A percentile compares a stretch with the other conserved stretches of the same genome.
Evolutionary conservation across 2,888 invertebrate species (phyloP).

Genomic region (Sturmia bella): DNA sequence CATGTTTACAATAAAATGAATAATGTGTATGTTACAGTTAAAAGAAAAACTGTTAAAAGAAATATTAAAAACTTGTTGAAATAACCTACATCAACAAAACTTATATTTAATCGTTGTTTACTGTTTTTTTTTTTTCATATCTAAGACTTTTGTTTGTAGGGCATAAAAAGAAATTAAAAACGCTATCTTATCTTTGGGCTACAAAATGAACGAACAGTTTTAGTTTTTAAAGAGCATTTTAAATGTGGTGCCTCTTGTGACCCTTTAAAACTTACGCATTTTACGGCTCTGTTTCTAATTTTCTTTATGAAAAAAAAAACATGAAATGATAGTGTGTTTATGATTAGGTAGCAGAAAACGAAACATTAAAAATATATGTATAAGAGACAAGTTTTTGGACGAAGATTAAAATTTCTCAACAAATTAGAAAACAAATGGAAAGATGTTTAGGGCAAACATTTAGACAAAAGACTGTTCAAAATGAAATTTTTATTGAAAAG

Average conservation of each 20-base stretch:
- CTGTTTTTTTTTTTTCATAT: conserved; percentile 10
- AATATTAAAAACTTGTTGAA: conserved; percentile 53
- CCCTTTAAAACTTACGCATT: conserved; percentile 34
- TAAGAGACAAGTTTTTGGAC: neutral
- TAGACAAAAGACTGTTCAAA: too few relatives aligned
- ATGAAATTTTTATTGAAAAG: too few relatives aligned
- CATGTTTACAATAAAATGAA: conserved; percentile 48
- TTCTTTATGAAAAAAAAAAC: conserved; percentile 2
- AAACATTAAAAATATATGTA: neutral
- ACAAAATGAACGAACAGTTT: conserved; percentile 8
- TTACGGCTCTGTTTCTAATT: conserved; percentile 2
- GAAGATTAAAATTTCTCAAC: neutral
- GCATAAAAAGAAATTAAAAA: conserved; percentile 13
- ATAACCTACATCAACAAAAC: conserved; percentile 64
- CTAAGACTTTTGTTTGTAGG: neutral
- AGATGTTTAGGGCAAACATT: neutral
- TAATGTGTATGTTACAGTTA: conserved; percentile 29
- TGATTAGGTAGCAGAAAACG: neutral
- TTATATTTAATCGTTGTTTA: conserved; percentile 39
- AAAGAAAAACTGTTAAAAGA: conserved; percentile 6
- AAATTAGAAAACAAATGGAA: neutral
- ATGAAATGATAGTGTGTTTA: conserved; percentile 1
- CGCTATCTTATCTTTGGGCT: conserved; percentile 36
- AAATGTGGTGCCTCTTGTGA: conserved; percentile 35
- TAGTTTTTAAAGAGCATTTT: conserved; percentile 34